Conservation (phyloP, 2,797 vertebrate species). For the Mus minutoides region DNA sequence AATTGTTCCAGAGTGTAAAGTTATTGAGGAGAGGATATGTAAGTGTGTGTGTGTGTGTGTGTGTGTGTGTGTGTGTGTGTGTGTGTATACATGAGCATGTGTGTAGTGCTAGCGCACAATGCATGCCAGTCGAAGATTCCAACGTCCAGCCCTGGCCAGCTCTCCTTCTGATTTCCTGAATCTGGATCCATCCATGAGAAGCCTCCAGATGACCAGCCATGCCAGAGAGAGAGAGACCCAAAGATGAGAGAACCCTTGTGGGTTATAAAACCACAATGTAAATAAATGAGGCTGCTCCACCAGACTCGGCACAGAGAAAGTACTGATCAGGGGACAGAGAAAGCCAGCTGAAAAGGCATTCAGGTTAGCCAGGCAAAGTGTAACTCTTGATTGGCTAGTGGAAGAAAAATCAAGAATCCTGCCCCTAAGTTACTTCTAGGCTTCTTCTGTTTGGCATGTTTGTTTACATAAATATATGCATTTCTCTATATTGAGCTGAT, state of each 20-base stretch:
- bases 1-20: neutral
- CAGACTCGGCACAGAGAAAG: neutral
- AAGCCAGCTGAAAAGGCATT: neutral
- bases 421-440: neutral
- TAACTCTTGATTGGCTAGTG: neutral
- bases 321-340: accelerated
- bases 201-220: neutral
- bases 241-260: neutral
- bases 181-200: neutral
- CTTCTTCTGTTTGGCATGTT: neutral
- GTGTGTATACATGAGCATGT: too few species aligned
- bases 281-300: neutral
- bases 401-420: conserved; percentile 36
- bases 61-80: neutral
- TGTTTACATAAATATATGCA: neutral
- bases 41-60: neutral
- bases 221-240: neutral
- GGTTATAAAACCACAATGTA: neutral
- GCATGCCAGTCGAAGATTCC: neutral
- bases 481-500: conserved; percentile 1
- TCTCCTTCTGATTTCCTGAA: neutral
- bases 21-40: neutral
- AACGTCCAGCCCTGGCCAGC: neutral
- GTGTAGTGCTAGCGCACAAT: neutral
- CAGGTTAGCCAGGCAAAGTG: neutral